Conservation (phyloP, 2,888 invertebrate genomes). For the Eudemis profundana region DNA sequence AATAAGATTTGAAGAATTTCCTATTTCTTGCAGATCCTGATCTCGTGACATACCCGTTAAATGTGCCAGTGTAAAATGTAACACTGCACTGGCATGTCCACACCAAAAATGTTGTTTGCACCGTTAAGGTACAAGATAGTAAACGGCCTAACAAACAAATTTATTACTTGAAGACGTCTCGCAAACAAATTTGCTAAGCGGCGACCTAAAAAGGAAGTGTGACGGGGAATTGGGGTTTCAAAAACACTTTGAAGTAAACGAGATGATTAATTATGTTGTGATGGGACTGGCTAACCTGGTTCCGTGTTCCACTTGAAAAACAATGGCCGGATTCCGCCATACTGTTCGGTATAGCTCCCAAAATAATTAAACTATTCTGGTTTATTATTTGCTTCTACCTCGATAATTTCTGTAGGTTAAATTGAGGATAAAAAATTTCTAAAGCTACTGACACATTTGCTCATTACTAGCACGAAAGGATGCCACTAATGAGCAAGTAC, state of each 20-base stretch:
- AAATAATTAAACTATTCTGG: no score
- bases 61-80: neutral
- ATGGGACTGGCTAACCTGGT: slow-evolving; percentile 16
- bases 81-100: slow-evolving; percentile 15
- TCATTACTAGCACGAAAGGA: no score
- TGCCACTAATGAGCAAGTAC: no score
- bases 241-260: slow-evolving; percentile 47
- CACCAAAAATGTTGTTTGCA: neutral
- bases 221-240: slow-evolving; percentile 49
- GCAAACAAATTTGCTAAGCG: slow-evolving; percentile 57
- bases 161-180: slow-evolving; percentile 45
- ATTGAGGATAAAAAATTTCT: no score
- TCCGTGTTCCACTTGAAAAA: slow-evolving; percentile 15
- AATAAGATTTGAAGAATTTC: no score
- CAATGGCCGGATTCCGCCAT: slow-evolving; percentile 6
- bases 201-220: slow-evolving; percentile 48
- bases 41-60: no score
- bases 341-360: no score
- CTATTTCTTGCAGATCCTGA: no score
- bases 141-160: slow-evolving; percentile 32
- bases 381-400: no score
- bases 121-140: neutral
- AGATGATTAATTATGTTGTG: slow-evolving; percentile 44
- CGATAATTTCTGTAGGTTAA: no score
- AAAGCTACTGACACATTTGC: no score